A percentile compares a stretch with the other conserved stretches of the same genome.
phyloP scores from a whole-genome alignment of 2,888 invertebrate genomes.

The Proisotoma minuta region DNA sequence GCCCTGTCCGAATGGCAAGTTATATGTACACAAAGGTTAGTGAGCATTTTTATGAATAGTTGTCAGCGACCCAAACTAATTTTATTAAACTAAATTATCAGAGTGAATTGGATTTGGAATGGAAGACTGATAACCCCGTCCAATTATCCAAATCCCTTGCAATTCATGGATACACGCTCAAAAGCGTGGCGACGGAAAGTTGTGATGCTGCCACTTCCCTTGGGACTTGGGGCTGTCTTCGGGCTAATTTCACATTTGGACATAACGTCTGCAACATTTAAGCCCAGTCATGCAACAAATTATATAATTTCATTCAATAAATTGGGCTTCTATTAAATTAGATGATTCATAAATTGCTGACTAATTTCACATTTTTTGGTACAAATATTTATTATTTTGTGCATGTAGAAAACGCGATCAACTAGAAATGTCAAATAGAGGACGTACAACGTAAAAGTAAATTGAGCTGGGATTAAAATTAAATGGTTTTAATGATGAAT shows the following conservation, averaged over 20 bases:
- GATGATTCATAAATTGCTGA: too few species aligned
- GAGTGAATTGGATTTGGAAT: constrained; percentile 3
- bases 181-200: background rate
- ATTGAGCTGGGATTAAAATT: too few species aligned
- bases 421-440: too few species aligned
- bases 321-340: too few species aligned
- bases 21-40: constrained; percentile 7
- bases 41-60: background rate
- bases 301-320: too few species aligned
- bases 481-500: too few species aligned
- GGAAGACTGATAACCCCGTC: background rate
- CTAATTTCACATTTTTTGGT: too few species aligned
- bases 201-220: background rate
- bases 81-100: background rate
- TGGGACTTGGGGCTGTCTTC: background rate
- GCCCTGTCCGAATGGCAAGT: constrained; percentile 12
- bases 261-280: too few species aligned
- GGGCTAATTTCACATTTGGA: background rate
- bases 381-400: too few species aligned
- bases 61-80: background rate
- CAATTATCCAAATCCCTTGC: background rate
- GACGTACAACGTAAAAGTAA: too few species aligned
- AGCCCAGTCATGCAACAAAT: too few species aligned
- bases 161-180: background rate
- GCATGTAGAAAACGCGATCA: too few species aligned